Conservation (phyloP, 1,140 invertebrate species). For the Pseudoatta argentina region DNA sequence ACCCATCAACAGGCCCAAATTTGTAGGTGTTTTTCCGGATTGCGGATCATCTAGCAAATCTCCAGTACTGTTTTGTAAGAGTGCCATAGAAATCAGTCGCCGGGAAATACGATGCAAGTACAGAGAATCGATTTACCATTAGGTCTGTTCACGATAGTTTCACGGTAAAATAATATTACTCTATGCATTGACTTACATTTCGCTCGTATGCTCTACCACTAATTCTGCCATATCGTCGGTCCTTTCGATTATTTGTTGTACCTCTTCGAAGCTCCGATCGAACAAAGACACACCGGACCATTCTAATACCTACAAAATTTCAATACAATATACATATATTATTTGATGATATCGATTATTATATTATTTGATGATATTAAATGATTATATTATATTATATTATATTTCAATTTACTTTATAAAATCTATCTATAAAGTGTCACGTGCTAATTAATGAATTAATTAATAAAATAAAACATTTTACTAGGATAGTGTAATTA, state of each 20-base stretch:
- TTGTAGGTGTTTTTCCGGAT: constrained; percentile 83
- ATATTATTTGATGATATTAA: not conserved
- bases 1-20: constrained; percentile 85
- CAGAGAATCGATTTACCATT: constrained; percentile 48
- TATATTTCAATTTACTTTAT: constrained; percentile 3
- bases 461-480: constrained; percentile 26
- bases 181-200: constrained; percentile 87
- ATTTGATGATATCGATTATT: not conserved
- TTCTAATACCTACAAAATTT: constrained; percentile 89
- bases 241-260: constrained; percentile 91
- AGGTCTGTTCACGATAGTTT: constrained; percentile 8
- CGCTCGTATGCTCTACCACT: constrained; percentile 92
- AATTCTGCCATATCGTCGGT: constrained; percentile 94
- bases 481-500: constrained; percentile 8
- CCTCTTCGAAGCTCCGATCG: constrained; percentile 96
- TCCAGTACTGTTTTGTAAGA: constrained; percentile 85
- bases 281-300: constrained; percentile 94
- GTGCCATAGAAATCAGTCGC: constrained; percentile 74
- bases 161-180: constrained; percentile 17
- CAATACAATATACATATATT: not conserved
- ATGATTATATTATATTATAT: too few species aligned
- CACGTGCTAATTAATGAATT: not conserved
- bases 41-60: constrained; percentile 85
- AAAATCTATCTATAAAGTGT: not conserved
- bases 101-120: constrained; percentile 4